phyloP scores from a whole-genome alignment of 2,113 vertebrate genomes.

The Aspidoscelis tigris region DNA sequence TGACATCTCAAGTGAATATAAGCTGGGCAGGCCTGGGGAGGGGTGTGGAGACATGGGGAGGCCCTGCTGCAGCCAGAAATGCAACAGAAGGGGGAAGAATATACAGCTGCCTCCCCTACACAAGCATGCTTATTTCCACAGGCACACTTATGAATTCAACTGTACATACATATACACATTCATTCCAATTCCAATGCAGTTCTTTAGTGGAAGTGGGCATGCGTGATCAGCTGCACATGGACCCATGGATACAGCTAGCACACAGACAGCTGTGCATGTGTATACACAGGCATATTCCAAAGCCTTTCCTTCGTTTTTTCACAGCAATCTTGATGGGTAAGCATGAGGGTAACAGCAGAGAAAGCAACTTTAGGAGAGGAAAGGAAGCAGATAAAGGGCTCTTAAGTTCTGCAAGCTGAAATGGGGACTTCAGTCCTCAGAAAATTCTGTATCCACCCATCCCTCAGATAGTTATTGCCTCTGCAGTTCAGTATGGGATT shows the following conservation, averaged over 20 bases:
- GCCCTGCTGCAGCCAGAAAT: neutral
- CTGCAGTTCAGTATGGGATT: neutral
- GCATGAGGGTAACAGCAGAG: constrained; percentile 1
- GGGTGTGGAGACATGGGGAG: neutral
- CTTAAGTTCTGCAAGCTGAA: neutral
- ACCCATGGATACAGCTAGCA: too few species aligned
- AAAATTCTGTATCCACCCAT: neutral
- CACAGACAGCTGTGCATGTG: neutral
- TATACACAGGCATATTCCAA: neutral
- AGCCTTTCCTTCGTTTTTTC: constrained; percentile 6
- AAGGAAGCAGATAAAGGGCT: neutral
- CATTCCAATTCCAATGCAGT: neutral
- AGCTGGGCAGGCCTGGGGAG: neutral
- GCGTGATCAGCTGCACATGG: neutral
- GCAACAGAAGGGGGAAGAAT: neutral
- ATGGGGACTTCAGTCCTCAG: neutral
- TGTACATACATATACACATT: neutral
- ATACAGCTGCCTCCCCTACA: neutral
- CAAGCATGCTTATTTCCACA: constrained; percentile 1
- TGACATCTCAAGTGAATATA: neutral
- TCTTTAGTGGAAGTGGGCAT: neutral
- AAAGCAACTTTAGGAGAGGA: constrained; percentile 10
- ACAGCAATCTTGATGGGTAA: constrained; percentile 11
- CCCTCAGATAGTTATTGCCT: neutral
- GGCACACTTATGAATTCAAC: neutral